Percentiles rank a stretch among this genome's conserved stretches.
These are phyloP conservation scores for Melangyna quadrimaculata DNA, from an alignment of 2,888 invertebrate species.

Conservation along the genomic window DNA sequence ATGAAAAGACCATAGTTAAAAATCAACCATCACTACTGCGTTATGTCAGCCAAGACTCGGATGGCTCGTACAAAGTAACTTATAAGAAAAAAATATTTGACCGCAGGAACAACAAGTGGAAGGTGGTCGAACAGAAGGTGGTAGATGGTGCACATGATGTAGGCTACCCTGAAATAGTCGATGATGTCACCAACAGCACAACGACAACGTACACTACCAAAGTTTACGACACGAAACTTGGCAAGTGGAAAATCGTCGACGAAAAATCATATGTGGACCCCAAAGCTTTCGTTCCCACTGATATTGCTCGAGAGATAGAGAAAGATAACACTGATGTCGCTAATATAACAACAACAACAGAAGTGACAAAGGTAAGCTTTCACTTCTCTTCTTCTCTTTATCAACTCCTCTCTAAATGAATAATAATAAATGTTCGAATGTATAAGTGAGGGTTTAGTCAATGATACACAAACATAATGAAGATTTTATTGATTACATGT, in stretches of 20 bases:
- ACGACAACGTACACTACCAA: conserved; percentile 81
- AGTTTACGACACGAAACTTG: conserved; percentile 80
- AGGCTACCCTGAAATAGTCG: conserved; percentile 80
- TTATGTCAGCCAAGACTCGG: conserved; percentile 80
- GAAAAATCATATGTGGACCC: conserved; percentile 81
- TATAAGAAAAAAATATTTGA: conserved; percentile 81
- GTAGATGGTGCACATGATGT: conserved; percentile 80
- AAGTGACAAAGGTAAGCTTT: conserved; percentile 80
- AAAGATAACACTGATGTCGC: conserved; percentile 81
- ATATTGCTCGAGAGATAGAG: conserved; percentile 81
- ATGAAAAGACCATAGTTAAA: conserved; percentile 76
- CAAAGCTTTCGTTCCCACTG: conserved; percentile 80
- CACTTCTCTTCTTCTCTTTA: neutral
- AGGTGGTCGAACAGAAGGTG: conserved; percentile 82
- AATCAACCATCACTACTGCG: conserved; percentile 79
- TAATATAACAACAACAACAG: conserved; percentile 81
- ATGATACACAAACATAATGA: neutral
- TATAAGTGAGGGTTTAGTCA: too few species aligned
- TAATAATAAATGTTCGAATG: too few species aligned
- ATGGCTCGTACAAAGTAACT: conserved; percentile 79
- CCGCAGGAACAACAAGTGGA: conserved; percentile 80
- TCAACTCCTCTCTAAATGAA: too few species aligned
- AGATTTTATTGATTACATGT: neutral
- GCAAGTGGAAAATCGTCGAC: conserved; percentile 81
- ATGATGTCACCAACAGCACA: conserved; percentile 81